Base-by-base conservation (phyloP, 2,888 invertebrate genomes). In the Gastrophysa polygoni region DNA sequence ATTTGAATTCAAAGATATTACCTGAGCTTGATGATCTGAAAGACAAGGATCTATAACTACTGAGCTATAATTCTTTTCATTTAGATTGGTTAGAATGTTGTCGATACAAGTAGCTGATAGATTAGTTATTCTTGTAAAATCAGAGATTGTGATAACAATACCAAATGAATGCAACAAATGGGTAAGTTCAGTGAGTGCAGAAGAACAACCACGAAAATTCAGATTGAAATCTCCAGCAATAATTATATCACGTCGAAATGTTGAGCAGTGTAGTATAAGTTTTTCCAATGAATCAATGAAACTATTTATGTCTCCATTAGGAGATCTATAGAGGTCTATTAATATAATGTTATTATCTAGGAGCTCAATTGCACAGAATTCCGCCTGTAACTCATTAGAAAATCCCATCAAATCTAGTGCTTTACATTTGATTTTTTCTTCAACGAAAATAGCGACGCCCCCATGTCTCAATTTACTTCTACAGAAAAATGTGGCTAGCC, bases 401-500 rank as follows among this genome's bases (percentile, higher is more conserved):
- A 47, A 47, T 18, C 11, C 47, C 5, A 5, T 18, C 5, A 47
- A 20, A 20, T 47, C 47, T 18, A 47, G 11, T 20, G 18, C n/a
- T 20, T 20, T 47, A 20, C 21, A 32, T 32, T 32, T 32, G 6
- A 32, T 32, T 8, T 32, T 10, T 10, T 8, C 29, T 2, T 32
- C 29, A 32, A 32, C 29, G 10, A 20, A 47, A n/a, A 47, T 47
- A 4, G 18, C 14, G 4, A 20, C 20, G 10, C 47, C 47, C 20
- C 10, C 47, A 47, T 47, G 47, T 20, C 47, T 47, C 47, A 47
- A 2, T n/a, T 47, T 47, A 20, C 20, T 47, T 20, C 47, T 18
- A 47, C 47, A 47, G 11, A 47, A 47, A 47, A 7, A 47, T 47
- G 47, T 11, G 21, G 47, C 47, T 20, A 47, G 47, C 47, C 47